Evolutionary conservation across 2,888 invertebrate genomes (phyloP).

Genomic region (Chloroclysta siterata): DNA sequence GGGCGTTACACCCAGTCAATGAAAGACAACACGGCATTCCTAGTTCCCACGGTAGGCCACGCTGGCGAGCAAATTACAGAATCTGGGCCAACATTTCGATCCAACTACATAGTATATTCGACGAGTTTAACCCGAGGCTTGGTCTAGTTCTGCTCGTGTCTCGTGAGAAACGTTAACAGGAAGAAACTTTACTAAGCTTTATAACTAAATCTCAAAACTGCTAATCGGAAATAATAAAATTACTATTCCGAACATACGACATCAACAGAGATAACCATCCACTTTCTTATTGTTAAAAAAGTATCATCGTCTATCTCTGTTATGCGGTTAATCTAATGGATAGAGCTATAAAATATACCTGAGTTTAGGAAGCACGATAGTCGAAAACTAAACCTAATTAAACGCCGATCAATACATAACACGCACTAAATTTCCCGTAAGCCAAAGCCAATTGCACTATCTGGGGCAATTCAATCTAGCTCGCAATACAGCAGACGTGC

Average conservation of each 20-base stretch:
- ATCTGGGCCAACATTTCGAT: slow-evolving; percentile 37
- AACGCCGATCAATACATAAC: slow-evolving; percentile 13
- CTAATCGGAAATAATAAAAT: background rate
- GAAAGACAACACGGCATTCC: slow-evolving; percentile 34
- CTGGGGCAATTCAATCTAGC: slow-evolving; percentile 18
- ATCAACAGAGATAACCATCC: background rate
- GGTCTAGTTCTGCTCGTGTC: background rate
- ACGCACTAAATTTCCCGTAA: slow-evolving; percentile 15
- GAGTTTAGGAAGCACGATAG: slow-evolving; percentile 3
- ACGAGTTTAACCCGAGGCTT: slow-evolving; percentile 2
- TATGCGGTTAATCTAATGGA: background rate
- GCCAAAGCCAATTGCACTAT: slow-evolving; percentile 25
- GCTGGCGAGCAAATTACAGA: slow-evolving; percentile 35
- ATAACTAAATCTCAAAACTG: background rate
- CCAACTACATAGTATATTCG: slow-evolving; percentile 13
- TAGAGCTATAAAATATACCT: background rate
- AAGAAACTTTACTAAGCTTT: background rate
- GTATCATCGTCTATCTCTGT: too few relatives aligned
- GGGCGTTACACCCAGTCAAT: slow-evolving; percentile 28
- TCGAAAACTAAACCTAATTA: slow-evolving; percentile 1
- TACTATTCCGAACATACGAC: background rate
- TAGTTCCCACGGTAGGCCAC: slow-evolving; percentile 44
- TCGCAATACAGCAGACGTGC: slow-evolving; percentile 9
- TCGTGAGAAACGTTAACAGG: background rate
- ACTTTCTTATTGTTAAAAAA: background rate